Evolutionary conservation across 2,888 invertebrate species (phyloP).

Genomic region (Brachycybe producta): DNA sequence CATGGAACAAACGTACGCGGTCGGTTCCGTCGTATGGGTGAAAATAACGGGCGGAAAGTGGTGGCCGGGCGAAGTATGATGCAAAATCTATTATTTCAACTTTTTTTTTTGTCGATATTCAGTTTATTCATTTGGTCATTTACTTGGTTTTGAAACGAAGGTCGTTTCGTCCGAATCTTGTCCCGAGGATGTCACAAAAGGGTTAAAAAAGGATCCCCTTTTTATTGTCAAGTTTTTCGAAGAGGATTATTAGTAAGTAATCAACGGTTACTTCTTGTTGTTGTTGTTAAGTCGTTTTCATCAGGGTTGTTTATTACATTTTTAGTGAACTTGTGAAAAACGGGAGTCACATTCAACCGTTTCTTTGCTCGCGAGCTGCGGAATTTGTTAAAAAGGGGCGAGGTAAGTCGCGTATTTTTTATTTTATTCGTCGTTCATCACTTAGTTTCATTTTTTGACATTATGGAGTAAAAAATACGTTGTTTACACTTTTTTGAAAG

Average conservation of each 20-base stretch:
- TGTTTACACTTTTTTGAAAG: neutral
- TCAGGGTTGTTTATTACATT: neutral
- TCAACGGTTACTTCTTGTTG: neutral
- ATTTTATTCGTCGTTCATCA: too few relatives aligned
- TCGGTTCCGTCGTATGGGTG: constrained; percentile 19
- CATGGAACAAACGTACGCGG: constrained; percentile 15
- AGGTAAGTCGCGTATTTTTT: too few relatives aligned
- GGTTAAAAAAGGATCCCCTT: constrained; percentile 14
- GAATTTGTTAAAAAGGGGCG: constrained; percentile 19
- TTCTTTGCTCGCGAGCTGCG: constrained; percentile 14
- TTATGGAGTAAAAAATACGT: too few relatives aligned
- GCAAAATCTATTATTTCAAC: neutral
- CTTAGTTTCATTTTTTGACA: constrained; percentile 1
- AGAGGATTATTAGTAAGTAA: constrained; percentile 19
- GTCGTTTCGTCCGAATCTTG: constrained; percentile 13
- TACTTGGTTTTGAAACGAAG: constrained; percentile 1
- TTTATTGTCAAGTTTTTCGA: constrained; percentile 20
- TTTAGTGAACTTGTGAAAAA: constrained; percentile 18
- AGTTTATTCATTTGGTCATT: neutral
- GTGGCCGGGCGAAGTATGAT: constrained; percentile 21
- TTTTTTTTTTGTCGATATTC: neutral
- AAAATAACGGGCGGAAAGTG: constrained; percentile 19
- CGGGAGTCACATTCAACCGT: constrained; percentile 17
- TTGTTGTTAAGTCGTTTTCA: neutral
- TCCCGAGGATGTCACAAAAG: constrained; percentile 16